phyloP scores from a whole-genome alignment of 2,797 vertebrate species.

The Craterocephalus amniculus region DNA sequence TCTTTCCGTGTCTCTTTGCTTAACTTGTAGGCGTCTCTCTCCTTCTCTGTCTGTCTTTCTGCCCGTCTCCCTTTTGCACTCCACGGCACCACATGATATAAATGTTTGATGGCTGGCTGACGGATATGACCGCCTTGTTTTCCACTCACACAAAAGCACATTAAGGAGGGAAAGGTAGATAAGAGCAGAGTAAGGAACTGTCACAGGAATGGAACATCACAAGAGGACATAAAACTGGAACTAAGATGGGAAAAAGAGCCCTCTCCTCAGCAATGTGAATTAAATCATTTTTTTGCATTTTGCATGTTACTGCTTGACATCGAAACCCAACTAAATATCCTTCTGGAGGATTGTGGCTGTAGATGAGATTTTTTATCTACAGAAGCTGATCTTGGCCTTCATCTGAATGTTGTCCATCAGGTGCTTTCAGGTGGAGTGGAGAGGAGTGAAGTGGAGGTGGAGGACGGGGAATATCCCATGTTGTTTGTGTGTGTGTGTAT shows the following conservation, averaged over 20 bases:
- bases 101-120: slow-evolving; percentile 72
- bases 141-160: slow-evolving; percentile 60
- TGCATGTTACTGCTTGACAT: slow-evolving; percentile 4
- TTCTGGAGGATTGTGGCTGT: slow-evolving; percentile 7
- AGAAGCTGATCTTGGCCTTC: slow-evolving; percentile 16
- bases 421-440: slow-evolving; percentile 15
- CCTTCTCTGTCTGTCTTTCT: slow-evolving; percentile 20
- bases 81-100: slow-evolving; percentile 54
- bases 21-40: slow-evolving; percentile 28
- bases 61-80: slow-evolving; percentile 35
- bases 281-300: not conserved
- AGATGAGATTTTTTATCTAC: slow-evolving; percentile 15
- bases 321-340: slow-evolving; percentile 14
- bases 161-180: slow-evolving; percentile 36
- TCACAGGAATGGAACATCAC: slow-evolving; percentile 14
- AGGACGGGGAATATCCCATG: slow-evolving; percentile 16
- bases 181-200: slow-evolving; percentile 20
- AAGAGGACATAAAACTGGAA: slow-evolving; percentile 1
- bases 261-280: slow-evolving; percentile 3
- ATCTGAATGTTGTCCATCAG: slow-evolving; percentile 26
- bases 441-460: slow-evolving; percentile 21
- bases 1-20: slow-evolving; percentile 34
- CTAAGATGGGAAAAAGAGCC: not conserved
- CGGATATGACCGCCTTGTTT: slow-evolving; percentile 49
- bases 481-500: slow-evolving; percentile 28